Percentiles rank a stretch among this genome's conserved stretches.
Evolutionary conservation across 2,113 vertebrate species (phyloP).

Genomic region (Arenaria interpres): DNA sequence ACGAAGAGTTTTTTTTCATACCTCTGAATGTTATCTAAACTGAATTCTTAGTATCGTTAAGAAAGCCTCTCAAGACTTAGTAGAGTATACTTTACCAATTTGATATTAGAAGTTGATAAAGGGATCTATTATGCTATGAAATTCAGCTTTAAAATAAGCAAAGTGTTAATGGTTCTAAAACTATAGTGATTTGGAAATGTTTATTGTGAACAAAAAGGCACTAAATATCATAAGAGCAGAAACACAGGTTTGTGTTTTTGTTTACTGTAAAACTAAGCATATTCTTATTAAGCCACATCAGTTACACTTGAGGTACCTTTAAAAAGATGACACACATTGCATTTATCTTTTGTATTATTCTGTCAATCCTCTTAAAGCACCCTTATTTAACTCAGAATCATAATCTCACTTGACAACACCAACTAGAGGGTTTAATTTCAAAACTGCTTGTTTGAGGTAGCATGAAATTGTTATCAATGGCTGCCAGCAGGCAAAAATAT

Average conservation of each 20-base stretch:
- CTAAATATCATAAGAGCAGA: neutral
- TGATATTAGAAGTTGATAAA: neutral
- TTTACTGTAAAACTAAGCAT: constrained; percentile 28
- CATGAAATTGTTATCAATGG: constrained; percentile 80
- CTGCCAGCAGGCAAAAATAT: constrained; percentile 71
- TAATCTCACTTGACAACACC: constrained; percentile 79
- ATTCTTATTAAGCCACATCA: constrained; percentile 53
- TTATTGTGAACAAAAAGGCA: neutral
- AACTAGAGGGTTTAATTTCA: constrained; percentile 73
- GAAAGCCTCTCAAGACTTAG: neutral
- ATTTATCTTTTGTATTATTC: constrained; percentile 67
- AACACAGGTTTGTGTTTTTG: neutral
- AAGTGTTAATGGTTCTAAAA: neutral
- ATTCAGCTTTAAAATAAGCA: neutral
- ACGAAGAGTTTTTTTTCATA: neutral
- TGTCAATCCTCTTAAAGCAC: constrained; percentile 58
- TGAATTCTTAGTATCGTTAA: neutral
- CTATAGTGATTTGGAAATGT: neutral
- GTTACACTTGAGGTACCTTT: constrained; percentile 44
- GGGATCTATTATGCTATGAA: neutral
- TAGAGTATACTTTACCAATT: neutral
- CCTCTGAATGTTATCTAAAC: neutral
- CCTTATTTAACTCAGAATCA: constrained; percentile 55
- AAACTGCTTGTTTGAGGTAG: constrained; percentile 76
- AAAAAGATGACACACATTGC: constrained; percentile 43